These are phyloP conservation scores for Drosophila subsilvestris DNA, from an alignment of 2,888 invertebrate genomes.

Conservation along the genomic window DNA sequence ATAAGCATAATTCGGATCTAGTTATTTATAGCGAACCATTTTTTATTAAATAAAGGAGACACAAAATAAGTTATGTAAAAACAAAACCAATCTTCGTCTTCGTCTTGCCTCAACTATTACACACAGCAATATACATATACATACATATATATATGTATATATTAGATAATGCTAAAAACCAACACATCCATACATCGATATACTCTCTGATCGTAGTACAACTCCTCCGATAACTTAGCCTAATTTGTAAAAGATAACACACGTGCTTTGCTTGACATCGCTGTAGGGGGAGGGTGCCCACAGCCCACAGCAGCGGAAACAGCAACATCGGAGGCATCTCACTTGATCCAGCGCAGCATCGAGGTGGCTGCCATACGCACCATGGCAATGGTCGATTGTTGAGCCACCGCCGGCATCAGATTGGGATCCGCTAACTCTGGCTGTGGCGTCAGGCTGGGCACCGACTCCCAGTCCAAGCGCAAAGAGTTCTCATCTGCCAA, in stretches of 20 bases:
- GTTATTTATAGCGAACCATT: constrained; percentile 73
- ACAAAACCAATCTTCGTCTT: constrained; percentile 29
- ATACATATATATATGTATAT: constrained; percentile 13
- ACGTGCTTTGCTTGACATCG: constrained; percentile 33
- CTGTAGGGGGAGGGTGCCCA: neutral
- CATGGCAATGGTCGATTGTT: constrained; percentile 86
- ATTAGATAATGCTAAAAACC: constrained; percentile 33
- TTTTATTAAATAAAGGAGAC: constrained; percentile 71
- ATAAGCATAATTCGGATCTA: constrained; percentile 53
- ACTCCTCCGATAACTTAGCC: constrained; percentile 44
- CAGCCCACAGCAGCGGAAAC: neutral
- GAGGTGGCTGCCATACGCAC: constrained; percentile 89
- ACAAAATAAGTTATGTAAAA: constrained; percentile 70
- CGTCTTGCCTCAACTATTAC: constrained; percentile 9
- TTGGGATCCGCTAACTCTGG: constrained; percentile 74
- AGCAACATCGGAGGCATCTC: constrained; percentile 23
- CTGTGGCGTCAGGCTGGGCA: constrained; percentile 83
- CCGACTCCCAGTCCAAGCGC: constrained; percentile 92
- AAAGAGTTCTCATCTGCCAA: constrained; percentile 86
- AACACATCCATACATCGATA: constrained; percentile 11
- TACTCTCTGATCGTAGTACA: constrained; percentile 14
- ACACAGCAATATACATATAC: constrained; percentile 21
- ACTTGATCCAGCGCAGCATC: constrained; percentile 87
- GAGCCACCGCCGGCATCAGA: constrained; percentile 72
- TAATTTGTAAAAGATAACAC: constrained; percentile 64